phyloP scores from a whole-genome alignment of 2,888 invertebrate genomes.

The Crematogaster levior region DNA sequence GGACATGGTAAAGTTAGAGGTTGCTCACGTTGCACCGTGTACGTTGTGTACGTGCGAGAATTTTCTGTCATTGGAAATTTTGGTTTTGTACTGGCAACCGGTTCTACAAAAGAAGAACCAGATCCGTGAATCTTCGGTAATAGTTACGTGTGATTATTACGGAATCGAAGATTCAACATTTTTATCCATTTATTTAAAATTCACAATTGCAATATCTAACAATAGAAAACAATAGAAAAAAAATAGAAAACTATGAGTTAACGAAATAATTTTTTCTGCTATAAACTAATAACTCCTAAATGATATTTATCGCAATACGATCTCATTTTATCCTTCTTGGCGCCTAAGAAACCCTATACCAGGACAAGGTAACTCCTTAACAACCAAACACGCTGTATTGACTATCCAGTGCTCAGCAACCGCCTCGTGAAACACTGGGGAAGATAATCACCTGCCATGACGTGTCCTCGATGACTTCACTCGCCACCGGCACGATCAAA shows the following conservation, averaged over 20 bases:
- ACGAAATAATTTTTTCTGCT: not conserved
- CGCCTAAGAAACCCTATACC: constrained; percentile 18
- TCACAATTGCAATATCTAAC: not conserved
- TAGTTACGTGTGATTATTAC: not conserved
- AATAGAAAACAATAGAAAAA: too few relatives aligned
- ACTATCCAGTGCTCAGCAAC: constrained; percentile 31
- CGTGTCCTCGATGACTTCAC: constrained; percentile 62
- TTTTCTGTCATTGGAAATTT: constrained; percentile 84
- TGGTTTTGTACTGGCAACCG: constrained; percentile 84
- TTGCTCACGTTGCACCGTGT: constrained; percentile 77
- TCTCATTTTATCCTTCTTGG: not conserved
- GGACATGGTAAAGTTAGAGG: constrained; percentile 90
- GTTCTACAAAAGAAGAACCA: constrained; percentile 79
- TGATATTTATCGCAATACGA: not conserved
- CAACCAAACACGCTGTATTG: constrained; percentile 38
- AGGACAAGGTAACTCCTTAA: constrained; percentile 37
- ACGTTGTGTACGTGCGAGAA: constrained; percentile 80
- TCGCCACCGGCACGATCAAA: constrained; percentile 60
- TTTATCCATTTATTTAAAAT: not conserved
- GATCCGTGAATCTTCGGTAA: not conserved
- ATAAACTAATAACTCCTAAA: not conserved
- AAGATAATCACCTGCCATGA: constrained; percentile 48
- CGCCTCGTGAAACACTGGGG: constrained; percentile 37
- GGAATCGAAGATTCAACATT: not conserved
- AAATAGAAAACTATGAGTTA: not conserved